Base-by-base conservation (phyloP, 2,113 vertebrate genomes). In the Notarius quadriscutis region DNA sequence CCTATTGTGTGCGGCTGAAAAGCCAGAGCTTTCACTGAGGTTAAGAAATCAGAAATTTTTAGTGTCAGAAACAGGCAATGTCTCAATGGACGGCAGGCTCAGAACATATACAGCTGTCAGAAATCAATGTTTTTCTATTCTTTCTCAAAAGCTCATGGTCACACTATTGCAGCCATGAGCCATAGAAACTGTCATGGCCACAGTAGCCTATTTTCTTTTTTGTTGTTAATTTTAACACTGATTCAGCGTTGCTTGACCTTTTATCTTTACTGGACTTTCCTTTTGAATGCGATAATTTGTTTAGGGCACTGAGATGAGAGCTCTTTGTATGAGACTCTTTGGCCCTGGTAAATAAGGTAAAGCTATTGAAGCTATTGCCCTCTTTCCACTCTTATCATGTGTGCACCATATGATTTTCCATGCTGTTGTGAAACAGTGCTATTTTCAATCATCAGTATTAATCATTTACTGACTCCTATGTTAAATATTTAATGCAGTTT, bases 361-460 rank as follows among this genome's bases (percentile, higher is more conserved):
- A 77, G 9, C 71, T 67, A 53, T 60, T 14, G 57, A 83, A 15
- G 22, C 30, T 71, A 8, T n/a, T 86, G 22, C 11, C 12, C 63
- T 69, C 17, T 79, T 58, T 34, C 30, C 4, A 12, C 20, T 71
- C 69, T 83, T 63, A 22, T 22, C 57, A 25, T 63, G 41, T 65
- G n/a, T 75, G n/a, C 7, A 63, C 15, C 0, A 15, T 58, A 48
- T 69, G 20, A 50, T 57, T 22, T 53, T 58, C 91, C 51, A 67
- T 11, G 25, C 30, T 90, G 89, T 85, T 92, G 93, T 93, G 74
- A 85, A 92, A 93, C 89, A 88, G 87, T 89, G 91, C 93, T 93
- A 89, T 93, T 93, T 93, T 93, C 91, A 88, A 90, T 93, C 93
- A 94, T 93, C 92, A 92, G 87, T 90, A 93, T 94, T 41, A 78